Conservation (phyloP, 2,797 vertebrate genomes). For the Microhierax caerulescens region DNA sequence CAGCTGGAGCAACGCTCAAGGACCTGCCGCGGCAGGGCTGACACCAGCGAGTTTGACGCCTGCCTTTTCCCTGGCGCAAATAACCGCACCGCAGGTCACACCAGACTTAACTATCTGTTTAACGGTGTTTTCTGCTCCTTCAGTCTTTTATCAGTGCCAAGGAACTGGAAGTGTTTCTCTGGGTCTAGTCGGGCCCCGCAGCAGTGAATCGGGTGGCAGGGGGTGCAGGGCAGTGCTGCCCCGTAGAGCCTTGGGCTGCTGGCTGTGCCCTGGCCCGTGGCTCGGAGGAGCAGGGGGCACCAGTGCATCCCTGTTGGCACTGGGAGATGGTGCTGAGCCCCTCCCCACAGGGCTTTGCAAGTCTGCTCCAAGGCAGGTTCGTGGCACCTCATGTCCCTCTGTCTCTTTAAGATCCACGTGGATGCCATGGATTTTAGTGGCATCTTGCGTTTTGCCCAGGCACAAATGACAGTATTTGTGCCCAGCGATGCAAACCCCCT, state of each 20-base stretch:
- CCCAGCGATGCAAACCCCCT: background rate
- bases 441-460: background rate
- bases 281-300: background rate
- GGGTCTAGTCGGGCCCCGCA: background rate
- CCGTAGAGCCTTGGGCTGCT: background rate
- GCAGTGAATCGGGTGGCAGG: background rate
- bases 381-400: background rate
- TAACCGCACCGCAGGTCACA: background rate
- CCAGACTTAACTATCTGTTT: background rate
- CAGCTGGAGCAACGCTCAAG: background rate
- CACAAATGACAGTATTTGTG: background rate
- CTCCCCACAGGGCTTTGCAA: background rate
- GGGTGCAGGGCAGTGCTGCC: background rate
- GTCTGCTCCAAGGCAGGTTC: background rate
- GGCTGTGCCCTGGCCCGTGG: background rate
- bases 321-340: rapidly evolving
- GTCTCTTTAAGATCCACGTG: background rate
- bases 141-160: background rate
- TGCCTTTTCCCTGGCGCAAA: background rate
- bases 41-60: rapidly evolving
- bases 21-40: background rate
- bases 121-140: background rate
- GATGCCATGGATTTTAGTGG: background rate
- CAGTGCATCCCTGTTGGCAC: rapidly evolving
- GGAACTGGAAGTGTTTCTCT: background rate